A percentile compares a stretch with the other conserved stretches of the same genome.
These are phyloP conservation scores for Polylopha cassiicola DNA, from an alignment of 2,888 invertebrate species.

Conservation along the genomic window DNA sequence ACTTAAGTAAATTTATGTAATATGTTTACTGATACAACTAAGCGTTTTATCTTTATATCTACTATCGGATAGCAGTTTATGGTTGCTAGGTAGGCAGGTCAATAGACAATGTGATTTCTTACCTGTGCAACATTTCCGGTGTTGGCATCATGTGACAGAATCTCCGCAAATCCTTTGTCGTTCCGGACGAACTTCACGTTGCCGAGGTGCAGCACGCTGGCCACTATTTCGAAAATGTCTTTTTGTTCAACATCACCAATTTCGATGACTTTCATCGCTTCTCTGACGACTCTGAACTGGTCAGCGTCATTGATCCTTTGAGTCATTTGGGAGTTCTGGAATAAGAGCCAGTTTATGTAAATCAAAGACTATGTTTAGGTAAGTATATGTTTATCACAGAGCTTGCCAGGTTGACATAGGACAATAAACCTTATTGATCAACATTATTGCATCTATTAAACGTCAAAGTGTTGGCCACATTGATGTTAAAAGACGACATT, in stretches of 20 bases:
- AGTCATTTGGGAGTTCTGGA: constrained; percentile 44
- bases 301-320: constrained; percentile 76
- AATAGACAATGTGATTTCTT: constrained; percentile 32
- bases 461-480: too few relatives aligned
- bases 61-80: too few relatives aligned
- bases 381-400: too few relatives aligned
- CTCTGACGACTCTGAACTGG: constrained; percentile 82
- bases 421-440: too few relatives aligned
- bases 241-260: constrained; percentile 83
- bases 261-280: constrained; percentile 87
- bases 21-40: too few relatives aligned
- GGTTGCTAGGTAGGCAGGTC: too few relatives aligned
- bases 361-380: too few relatives aligned
- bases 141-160: constrained; percentile 79
- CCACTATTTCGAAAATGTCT: constrained; percentile 89
- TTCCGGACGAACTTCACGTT: constrained; percentile 87
- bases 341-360: constrained; percentile 3
- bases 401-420: too few relatives aligned
- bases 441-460: too few relatives aligned
- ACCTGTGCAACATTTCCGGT: constrained; percentile 81
- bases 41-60: too few relatives aligned
- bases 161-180: constrained; percentile 82
- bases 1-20: too few relatives aligned
- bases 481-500: too few relatives aligned
- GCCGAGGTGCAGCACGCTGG: constrained; percentile 89